Conservation (phyloP, 2,113 vertebrate species). For the Albula goreensis region DNA sequence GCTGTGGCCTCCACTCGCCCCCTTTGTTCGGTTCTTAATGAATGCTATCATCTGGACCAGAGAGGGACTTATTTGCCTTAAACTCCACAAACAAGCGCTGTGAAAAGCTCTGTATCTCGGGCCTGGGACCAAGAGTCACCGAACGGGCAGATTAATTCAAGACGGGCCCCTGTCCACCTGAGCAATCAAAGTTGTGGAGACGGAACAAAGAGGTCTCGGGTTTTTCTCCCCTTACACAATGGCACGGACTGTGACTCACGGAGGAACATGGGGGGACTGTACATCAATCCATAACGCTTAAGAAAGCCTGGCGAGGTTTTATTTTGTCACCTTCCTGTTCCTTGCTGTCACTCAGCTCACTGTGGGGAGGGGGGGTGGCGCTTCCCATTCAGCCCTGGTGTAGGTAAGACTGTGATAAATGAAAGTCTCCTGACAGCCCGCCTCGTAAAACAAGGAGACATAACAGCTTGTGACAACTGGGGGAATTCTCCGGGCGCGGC, state of each 20-base stretch:
- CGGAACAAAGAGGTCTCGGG: conserved; percentile 24
- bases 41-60: conserved; percentile 73
- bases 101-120: conserved; percentile 62
- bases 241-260: neutral
- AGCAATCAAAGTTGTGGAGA: conserved; percentile 62
- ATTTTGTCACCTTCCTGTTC: conserved; percentile 22
- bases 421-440: conserved; percentile 48
- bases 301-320: neutral
- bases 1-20: conserved; percentile 64
- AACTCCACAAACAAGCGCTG: conserved; percentile 73
- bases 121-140: conserved; percentile 46
- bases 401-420: conserved; percentile 74
- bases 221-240: conserved; percentile 9
- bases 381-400: conserved; percentile 59
- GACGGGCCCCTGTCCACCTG: conserved; percentile 56
- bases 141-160: conserved; percentile 65
- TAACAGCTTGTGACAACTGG: conserved; percentile 30
- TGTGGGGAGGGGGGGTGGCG: conserved; percentile 37
- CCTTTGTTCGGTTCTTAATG: conserved; percentile 78
- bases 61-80: conserved; percentile 86
- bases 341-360: conserved; percentile 62
- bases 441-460: conserved; percentile 68
- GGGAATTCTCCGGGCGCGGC: conserved; percentile 40
- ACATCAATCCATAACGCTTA: neutral
- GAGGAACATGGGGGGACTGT: neutral